Evolutionary conservation across 2,113 vertebrate species (phyloP).

Genomic region (Castor canadensis): DNA sequence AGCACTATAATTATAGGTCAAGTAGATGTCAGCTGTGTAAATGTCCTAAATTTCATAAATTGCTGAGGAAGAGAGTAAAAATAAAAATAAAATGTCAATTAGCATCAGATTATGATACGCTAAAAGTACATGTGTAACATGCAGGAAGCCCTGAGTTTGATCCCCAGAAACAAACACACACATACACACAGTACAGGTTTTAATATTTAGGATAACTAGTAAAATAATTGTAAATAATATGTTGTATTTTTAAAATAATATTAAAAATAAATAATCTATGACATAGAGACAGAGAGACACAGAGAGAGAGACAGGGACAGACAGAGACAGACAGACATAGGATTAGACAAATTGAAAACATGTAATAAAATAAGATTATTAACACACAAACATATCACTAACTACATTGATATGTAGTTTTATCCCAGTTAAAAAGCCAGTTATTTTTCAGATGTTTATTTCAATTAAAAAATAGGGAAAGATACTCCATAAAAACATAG

Average conservation of each 20-base stretch:
- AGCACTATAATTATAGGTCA: background rate
- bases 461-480: background rate
- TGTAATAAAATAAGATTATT: background rate
- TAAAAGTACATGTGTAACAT: background rate
- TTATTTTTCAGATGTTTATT: constrained; percentile 6
- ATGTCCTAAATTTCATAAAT: background rate
- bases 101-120: background rate
- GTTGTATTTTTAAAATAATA: background rate
- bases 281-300: background rate
- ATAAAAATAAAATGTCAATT: background rate
- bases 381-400: background rate
- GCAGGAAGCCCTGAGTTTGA: background rate
- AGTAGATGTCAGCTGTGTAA: background rate
- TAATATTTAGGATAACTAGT: background rate
- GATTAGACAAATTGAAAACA: background rate
- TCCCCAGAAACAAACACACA: too few relatives aligned
- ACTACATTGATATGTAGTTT: background rate
- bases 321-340: too few relatives aligned
- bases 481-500: background rate
- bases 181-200: background rate
- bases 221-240: background rate
- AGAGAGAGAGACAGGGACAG: too few relatives aligned
- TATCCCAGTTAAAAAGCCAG: background rate
- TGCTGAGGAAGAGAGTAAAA: background rate
- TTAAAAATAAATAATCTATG: background rate